A percentile compares a stretch with the other conserved stretches of the same genome.
These are phyloP conservation scores for Bos indicus DNA, from an alignment of 2,113 vertebrate genomes.

Conservation along the genomic window DNA sequence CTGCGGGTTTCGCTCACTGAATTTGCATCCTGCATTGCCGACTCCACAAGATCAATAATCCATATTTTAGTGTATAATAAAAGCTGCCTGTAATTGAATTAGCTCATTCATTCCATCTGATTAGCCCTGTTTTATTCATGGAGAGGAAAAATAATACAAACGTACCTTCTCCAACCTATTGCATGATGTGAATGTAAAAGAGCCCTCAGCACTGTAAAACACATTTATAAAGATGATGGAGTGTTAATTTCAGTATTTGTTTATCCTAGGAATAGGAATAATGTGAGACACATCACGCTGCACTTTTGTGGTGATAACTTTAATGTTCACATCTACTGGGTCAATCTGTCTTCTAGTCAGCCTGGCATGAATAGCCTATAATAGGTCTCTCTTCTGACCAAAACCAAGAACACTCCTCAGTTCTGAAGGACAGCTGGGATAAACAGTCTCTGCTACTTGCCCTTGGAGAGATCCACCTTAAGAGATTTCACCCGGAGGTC, in stretches of 20 bases:
- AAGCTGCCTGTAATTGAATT: constrained; percentile 53
- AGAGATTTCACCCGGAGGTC: background rate
- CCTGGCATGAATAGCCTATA: background rate
- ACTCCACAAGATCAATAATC: constrained; percentile 50
- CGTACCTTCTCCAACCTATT: background rate
- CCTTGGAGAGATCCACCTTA: background rate
- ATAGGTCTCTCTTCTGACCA: background rate
- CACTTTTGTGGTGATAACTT: background rate
- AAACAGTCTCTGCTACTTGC: background rate
- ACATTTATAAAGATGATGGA: background rate
- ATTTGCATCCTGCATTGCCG: constrained; percentile 6
- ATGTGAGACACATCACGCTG: background rate
- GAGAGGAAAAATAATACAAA: background rate
- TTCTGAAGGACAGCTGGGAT: background rate
- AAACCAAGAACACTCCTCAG: background rate
- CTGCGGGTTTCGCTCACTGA: background rate
- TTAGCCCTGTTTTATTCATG: constrained; percentile 2
- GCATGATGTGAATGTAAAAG: background rate
- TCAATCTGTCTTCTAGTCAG: background rate
- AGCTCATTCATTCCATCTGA: constrained; percentile 31
- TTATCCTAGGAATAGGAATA: background rate
- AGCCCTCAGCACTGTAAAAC: background rate
- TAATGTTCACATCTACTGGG: background rate
- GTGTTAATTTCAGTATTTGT: background rate
- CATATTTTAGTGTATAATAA: constrained; percentile 50